These are phyloP conservation scores for human DNA, from an alignment of 2,113 vertebrate genomes.

Conservation along the genomic window GRCh38 chr12:114970501-114971000, in stretches of 20 bases:
- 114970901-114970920: not conserved
- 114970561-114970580: too few species aligned
- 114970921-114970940: not conserved
- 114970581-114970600: too few species aligned
- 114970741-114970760: fast-evolving
- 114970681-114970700: not conserved
- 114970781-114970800: not conserved
- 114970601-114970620: too few species aligned
- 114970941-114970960: not conserved
- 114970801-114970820: not conserved
- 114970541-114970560: too few species aligned
- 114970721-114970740: not conserved
- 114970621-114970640: too few species aligned
- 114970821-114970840: not conserved
- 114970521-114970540: too few species aligned
- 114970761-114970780: not conserved
- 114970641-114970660: too few species aligned
- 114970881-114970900: not conserved
- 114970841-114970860: not conserved
- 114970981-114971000: not conserved
- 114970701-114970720: not conserved
- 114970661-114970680: too few species aligned
- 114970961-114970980: not conserved
- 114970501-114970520: too few species aligned
- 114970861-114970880: not conserved